These are phyloP conservation scores for Iguana delicatissima DNA, from an alignment of 2,797 vertebrate species.

Conservation along the genomic window DNA sequence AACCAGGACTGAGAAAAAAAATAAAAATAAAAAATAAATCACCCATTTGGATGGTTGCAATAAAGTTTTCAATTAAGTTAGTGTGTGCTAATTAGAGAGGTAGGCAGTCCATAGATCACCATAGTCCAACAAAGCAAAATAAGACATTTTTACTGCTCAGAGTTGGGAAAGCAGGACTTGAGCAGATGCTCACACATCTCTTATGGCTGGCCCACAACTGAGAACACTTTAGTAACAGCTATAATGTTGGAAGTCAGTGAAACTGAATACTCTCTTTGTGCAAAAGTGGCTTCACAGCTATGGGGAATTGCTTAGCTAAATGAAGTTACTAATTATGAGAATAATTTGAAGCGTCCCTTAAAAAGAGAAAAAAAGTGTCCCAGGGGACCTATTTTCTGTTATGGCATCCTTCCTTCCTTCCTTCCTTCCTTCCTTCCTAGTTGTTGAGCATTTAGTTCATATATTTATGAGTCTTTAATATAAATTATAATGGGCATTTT, in stretches of 20 bases:
- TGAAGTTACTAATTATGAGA: neutral
- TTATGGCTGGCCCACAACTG: neutral
- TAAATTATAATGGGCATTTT: neutral
- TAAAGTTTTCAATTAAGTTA: conserved; percentile 57
- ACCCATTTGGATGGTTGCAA: conserved; percentile 30
- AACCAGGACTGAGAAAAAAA: conserved; percentile 34
- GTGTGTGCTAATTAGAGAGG: conserved; percentile 17
- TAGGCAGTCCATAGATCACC: conserved; percentile 26
- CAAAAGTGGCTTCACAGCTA: neutral
- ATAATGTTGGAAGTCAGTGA: neutral
- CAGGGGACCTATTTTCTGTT: neutral
- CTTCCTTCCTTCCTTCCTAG: neutral
- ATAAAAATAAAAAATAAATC: conserved; percentile 13
- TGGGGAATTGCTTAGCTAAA: neutral
- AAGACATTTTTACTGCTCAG: neutral
- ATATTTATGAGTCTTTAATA: neutral
- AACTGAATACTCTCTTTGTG: neutral
- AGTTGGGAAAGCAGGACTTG: neutral
- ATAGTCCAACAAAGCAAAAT: neutral
- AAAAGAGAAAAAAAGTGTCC: neutral
- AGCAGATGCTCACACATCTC: neutral
- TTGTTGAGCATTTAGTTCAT: neutral
- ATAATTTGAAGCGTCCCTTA: neutral
- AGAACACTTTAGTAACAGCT: conserved; percentile 2
- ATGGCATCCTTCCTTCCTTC: neutral